Percentiles rank a stretch among this genome's conserved stretches.
phyloP scores from a whole-genome alignment of 2,113 vertebrate species.

The Leiothrix lutea region DNA sequence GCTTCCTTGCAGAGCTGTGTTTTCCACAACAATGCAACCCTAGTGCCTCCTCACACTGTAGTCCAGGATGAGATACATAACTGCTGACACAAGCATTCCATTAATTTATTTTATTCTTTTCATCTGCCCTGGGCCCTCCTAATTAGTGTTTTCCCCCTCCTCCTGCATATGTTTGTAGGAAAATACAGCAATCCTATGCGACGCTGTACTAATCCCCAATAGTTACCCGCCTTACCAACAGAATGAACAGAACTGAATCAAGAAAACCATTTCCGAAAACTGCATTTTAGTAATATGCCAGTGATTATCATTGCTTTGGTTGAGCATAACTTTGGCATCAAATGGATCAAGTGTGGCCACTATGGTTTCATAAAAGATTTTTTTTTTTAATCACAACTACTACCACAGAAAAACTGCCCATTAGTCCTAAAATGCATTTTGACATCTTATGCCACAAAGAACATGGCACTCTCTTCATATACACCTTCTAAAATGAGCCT shows the following conservation, averaged over 20 bases:
- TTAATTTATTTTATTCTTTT: neutral
- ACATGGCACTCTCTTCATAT: neutral
- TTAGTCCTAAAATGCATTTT: neutral
- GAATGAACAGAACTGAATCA: neutral
- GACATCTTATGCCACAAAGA: neutral
- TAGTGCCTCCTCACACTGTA: neutral
- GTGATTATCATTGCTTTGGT: neutral
- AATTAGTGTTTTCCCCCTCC: neutral
- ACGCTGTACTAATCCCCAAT: neutral
- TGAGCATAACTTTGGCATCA: neutral
- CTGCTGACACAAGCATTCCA: neutral
- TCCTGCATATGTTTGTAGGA: neutral
- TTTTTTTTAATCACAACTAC: neutral
- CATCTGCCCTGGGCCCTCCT: neutral
- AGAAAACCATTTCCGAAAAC: neutral
- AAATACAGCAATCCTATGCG: neutral
- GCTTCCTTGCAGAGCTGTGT: neutral
- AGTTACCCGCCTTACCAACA: neutral
- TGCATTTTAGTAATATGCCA: neutral
- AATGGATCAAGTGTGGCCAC: neutral
- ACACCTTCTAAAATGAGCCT: neutral
- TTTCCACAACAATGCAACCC: neutral
- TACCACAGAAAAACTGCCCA: neutral
- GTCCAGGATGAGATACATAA: neutral
- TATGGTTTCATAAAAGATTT: neutral